Conservation (phyloP, 2,113 vertebrate genomes). For the Leucosticte australis region DNA sequence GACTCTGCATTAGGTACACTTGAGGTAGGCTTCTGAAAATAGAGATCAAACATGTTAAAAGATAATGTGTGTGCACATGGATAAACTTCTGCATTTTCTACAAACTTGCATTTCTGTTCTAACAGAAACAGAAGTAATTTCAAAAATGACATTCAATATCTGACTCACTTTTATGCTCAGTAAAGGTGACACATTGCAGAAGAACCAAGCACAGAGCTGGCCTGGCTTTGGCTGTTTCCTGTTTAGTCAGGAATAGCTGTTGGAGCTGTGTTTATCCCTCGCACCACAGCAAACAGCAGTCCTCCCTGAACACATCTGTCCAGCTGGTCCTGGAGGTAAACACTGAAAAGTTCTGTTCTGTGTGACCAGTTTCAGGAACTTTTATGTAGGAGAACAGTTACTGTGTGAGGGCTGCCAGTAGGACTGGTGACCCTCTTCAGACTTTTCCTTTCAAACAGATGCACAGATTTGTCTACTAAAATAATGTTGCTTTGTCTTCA, state of each 20-base stretch:
- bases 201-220: background rate
- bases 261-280: background rate
- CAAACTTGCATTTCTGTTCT: background rate
- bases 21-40: conserved; percentile 3
- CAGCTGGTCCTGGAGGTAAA: background rate
- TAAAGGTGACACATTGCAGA: background rate
- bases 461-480: background rate
- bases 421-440: background rate
- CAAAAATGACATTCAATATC: background rate
- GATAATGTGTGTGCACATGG: background rate
- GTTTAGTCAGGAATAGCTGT: background rate
- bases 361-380: background rate
- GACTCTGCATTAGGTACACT: background rate
- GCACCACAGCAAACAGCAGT: background rate
- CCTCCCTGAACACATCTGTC: background rate
- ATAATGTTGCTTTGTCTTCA: background rate
- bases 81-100: background rate
- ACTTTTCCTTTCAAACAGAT: background rate
- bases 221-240: conserved; percentile 12
- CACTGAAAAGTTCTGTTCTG: background rate
- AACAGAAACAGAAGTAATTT: conserved; percentile 1
- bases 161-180: conserved; percentile 14
- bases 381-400: background rate
- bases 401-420: background rate
- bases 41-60: background rate